Evolutionary conservation across 2,797 vertebrate genomes (phyloP).

Genomic region (Cephalopachus bancanus): DNA sequence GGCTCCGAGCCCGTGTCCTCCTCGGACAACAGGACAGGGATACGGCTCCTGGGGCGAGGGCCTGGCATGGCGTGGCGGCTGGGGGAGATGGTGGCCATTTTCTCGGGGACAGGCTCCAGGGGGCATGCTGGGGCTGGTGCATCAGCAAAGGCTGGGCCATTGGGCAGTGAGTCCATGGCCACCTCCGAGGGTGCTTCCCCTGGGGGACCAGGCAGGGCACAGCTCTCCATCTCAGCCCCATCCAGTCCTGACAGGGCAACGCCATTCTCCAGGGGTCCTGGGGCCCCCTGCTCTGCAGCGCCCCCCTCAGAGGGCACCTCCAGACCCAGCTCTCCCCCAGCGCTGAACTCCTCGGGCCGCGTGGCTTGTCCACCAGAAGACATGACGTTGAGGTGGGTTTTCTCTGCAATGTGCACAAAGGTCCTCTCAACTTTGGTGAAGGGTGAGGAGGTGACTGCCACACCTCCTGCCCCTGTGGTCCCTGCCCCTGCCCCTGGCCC

Average conservation of each 20-base stretch:
- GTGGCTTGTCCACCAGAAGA: slow-evolving; percentile 91
- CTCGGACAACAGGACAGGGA: slow-evolving; percentile 95
- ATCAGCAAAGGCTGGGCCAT: slow-evolving; percentile 58
- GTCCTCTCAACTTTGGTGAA: slow-evolving; percentile 99
- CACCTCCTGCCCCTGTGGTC: slow-evolving; percentile 60
- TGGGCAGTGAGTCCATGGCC: slow-evolving; percentile 80
- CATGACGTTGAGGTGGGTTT: slow-evolving; percentile 97
- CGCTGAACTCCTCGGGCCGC: slow-evolving; percentile 88
- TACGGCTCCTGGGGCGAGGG: slow-evolving; percentile 92
- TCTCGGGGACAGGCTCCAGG: slow-evolving; percentile 61
- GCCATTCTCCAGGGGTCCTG: slow-evolving; percentile 84
- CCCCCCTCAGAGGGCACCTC: slow-evolving; percentile 86
- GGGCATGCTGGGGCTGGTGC: background rate
- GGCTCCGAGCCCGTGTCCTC: slow-evolving; percentile 94
- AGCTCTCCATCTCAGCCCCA: slow-evolving; percentile 86
- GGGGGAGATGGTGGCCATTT: slow-evolving; percentile 66
- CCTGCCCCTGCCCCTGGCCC: slow-evolving; percentile 15
- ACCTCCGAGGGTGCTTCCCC: slow-evolving; percentile 81
- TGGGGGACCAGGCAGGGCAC: slow-evolving; percentile 70
- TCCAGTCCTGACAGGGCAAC: slow-evolving; percentile 83
- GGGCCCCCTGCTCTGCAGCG: slow-evolving; percentile 81
- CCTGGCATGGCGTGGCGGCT: slow-evolving; percentile 76
- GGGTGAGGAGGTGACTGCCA: slow-evolving; percentile 92
- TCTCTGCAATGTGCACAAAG: slow-evolving; percentile 98
- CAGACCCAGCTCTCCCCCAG: slow-evolving; percentile 85